Conservation (phyloP, 2,113 vertebrate species). For the Sterna hirundo region DNA sequence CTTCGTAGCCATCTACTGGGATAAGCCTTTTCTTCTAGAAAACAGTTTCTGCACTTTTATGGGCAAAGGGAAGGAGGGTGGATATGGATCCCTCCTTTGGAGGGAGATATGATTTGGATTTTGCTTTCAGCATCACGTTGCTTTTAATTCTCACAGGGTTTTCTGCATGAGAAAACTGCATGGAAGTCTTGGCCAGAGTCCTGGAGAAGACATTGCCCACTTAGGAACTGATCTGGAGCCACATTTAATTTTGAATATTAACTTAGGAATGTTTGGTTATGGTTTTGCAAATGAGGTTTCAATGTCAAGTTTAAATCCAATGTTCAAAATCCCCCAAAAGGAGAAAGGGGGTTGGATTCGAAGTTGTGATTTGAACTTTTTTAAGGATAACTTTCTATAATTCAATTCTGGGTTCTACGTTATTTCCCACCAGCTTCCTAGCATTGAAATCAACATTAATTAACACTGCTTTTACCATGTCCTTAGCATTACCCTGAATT, state of each 20-base stretch:
- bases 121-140: neutral
- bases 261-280: neutral
- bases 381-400: neutral
- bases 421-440: neutral
- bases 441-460: neutral
- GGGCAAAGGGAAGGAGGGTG: neutral
- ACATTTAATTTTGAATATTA: neutral
- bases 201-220: neutral
- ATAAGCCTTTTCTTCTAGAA: neutral
- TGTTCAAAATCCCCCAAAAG: neutral
- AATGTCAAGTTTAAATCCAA: neutral
- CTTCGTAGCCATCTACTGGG: neutral
- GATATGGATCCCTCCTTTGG: neutral
- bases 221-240: neutral
- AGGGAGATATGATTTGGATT: neutral
- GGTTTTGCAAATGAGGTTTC: neutral
- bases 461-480: neutral
- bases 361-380: neutral
- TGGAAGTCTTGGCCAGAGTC: neutral
- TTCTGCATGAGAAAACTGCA: accelerated
- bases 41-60: neutral
- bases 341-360: neutral
- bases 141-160: neutral
- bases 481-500: neutral
- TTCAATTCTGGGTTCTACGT: neutral